These are phyloP conservation scores for Saccopteryx leptura DNA, from an alignment of 2,113 vertebrate species.

Conservation along the genomic window DNA sequence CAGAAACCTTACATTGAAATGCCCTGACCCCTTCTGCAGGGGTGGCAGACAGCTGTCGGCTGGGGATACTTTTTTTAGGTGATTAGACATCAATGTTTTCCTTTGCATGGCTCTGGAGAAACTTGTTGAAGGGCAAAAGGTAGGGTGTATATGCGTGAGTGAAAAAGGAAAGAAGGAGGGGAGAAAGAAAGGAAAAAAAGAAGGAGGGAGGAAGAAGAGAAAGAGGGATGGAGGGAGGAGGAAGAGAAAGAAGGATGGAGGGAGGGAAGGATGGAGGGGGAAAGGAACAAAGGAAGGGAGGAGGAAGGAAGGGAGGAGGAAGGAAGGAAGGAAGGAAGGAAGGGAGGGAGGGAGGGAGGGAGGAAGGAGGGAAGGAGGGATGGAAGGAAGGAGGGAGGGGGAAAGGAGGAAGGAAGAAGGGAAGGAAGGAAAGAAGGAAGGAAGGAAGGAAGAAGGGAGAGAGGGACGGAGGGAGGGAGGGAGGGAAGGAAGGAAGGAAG, in stretches of 20 bases:
- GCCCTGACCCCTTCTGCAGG: neutral
- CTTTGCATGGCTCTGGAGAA: neutral
- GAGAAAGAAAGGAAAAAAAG: neutral
- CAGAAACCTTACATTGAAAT: neutral
- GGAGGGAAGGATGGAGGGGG: neutral
- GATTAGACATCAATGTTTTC: neutral
- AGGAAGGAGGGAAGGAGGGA: no score
- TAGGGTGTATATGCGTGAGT: neutral
- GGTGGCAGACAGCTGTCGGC: neutral
- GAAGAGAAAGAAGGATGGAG: neutral
- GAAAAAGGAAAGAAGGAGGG: neutral
- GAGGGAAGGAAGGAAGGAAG: no score
- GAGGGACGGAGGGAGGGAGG: no score
- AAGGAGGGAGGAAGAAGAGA: neutral
- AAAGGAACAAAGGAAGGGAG: neutral
- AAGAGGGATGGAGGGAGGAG: neutral
- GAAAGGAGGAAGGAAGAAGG: no score
- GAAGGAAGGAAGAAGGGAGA: no score
- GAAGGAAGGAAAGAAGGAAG: no score
- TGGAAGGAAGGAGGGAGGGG: no score
- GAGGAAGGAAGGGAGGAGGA: no score
- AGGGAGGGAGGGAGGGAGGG: no score
- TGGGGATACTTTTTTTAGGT: neutral
- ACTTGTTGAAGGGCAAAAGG: neutral
- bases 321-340: no score